Base-by-base conservation (phyloP, 2,797 vertebrate species). In the Tapera naevia region DNA sequence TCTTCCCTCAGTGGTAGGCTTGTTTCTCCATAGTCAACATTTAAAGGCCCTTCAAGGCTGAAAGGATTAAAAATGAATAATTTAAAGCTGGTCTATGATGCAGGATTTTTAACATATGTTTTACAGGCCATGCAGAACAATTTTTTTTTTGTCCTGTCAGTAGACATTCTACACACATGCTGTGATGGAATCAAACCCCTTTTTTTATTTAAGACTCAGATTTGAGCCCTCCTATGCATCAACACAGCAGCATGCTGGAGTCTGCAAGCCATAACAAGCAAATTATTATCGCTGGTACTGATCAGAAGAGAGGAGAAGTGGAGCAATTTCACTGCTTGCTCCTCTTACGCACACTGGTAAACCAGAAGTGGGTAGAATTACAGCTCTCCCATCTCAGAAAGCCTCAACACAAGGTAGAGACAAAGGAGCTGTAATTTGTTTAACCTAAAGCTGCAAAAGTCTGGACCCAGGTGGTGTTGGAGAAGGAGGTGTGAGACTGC, bases 31-130 rank as follows among this genome's bases (percentile, higher is more conserved):
- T 79, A 96, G 74, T 76, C 86, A 65, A 37, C 72, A 70, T 92
- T 96, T 94, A 96, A 94, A 95, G 78, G 79, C 91, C 61, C 75
- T 95, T 93, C 79, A 93, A 95, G 94, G 89, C 61, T 75, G 75
- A 94, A 83, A 46, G 72, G 91, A 96, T 96, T 94, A 95, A 92
- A 91, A 93, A 92, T 93, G 65, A 94, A 92, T 95, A 94, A 97
- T 93, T 96, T 97, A 96, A 97, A 79, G 35, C 82, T 79, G 30
- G 75, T 72, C 89, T 94, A n/a, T 75, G 85, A 94, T 86, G 91
- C 92, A 88, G 88, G 93, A 89, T 88, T 94, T 95, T 94, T 75
- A 95, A 91, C 94, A 92, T 91, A 89, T 88, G 84, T 91, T 95
- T 95, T 94, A 91, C 92, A 91, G 89, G 58, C 80, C 93, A 79